phyloP scores from a whole-genome alignment of 1,140 invertebrate genomes.

The Brachionus koreanus region DNA sequence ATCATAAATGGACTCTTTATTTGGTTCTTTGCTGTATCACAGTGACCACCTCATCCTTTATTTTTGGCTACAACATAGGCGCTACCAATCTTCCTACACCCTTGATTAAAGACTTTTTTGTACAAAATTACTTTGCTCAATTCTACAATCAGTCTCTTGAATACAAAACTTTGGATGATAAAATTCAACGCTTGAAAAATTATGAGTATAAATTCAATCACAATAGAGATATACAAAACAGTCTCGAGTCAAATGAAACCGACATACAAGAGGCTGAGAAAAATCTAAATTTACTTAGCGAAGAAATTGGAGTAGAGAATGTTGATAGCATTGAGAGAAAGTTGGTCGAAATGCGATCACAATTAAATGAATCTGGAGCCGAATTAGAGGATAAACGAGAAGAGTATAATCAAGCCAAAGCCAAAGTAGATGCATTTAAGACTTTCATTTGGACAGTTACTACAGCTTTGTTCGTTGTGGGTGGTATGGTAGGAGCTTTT shows the following conservation, averaged over 20 bases:
- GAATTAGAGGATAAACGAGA: background rate
- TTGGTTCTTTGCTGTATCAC: background rate
- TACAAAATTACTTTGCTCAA: background rate
- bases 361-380: background rate
- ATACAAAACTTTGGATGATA: background rate
- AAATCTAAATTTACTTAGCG: background rate
- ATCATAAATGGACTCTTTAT: slow-evolving; percentile 35
- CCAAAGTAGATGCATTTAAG: background rate
- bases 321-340: background rate
- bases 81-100: slow-evolving; percentile 34
- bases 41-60: background rate
- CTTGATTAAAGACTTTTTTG: slow-evolving; percentile 13
- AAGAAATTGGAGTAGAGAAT: background rate
- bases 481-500: slow-evolving; percentile 42
- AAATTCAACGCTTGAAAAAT: background rate
- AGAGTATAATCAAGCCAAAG: background rate
- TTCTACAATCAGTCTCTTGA: background rate
- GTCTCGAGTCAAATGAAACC: background rate
- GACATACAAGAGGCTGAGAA: background rate
- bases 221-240: background rate
- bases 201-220: background rate
- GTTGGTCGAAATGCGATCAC: background rate
- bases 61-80: slow-evolving; percentile 34
- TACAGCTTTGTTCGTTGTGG: slow-evolving; percentile 40
- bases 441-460: slow-evolving; percentile 34